These are phyloP conservation scores for Nicator chloris DNA, from an alignment of 2,113 vertebrate species.

Conservation along the genomic window DNA sequence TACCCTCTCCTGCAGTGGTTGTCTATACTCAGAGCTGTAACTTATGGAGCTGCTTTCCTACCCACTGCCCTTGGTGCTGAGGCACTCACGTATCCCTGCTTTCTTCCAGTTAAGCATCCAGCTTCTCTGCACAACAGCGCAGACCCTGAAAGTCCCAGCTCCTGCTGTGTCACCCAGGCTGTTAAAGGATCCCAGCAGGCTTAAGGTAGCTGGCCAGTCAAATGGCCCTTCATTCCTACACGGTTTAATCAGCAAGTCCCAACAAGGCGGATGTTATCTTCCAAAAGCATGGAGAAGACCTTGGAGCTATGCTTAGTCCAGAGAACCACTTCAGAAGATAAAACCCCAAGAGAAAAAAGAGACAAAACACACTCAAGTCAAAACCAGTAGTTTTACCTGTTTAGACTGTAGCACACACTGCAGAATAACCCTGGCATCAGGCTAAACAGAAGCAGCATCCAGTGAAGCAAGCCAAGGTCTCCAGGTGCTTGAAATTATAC, in stretches of 20 bases:
- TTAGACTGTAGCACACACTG: not conserved
- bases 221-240: not conserved
- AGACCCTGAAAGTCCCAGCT: not conserved
- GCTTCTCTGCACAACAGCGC: not conserved
- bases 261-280: slow-evolving; percentile 21
- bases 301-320: not conserved
- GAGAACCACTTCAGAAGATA: not conserved
- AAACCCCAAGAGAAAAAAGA: not conserved
- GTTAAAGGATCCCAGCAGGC: not conserved
- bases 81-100: not conserved
- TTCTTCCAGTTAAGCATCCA: not conserved
- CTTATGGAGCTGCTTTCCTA: not conserved
- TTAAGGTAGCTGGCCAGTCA: not conserved
- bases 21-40: not conserved
- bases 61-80: not conserved
- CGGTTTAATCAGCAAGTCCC: not conserved
- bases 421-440: not conserved
- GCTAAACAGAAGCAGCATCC: not conserved
- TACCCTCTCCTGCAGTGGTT: not conserved
- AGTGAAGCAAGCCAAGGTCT: not conserved
- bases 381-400: not conserved
- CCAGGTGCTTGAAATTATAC: not conserved
- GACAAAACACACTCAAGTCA: not conserved
- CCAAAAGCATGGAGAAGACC: slow-evolving; percentile 2
- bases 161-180: not conserved